Base-by-base conservation (phyloP, 2,797 vertebrate species). In the Rhinella marina region DNA sequence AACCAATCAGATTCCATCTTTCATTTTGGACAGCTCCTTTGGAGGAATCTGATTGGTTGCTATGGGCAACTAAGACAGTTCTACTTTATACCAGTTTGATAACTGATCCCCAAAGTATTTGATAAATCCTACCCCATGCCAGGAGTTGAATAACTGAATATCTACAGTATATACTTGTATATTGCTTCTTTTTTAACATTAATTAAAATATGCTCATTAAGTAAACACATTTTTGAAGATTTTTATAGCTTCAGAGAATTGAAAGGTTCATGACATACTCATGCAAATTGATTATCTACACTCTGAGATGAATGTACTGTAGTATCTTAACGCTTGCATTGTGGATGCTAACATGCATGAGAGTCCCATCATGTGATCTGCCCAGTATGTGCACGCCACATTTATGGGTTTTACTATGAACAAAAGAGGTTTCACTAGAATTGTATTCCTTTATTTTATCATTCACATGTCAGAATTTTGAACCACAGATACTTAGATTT, bases 291-390 rank as follows among this genome's bases (percentile, higher is more conserved):
- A 52, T 81, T 75, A 85, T 77, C 13, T 17, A 64, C 41, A 78
- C 59, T 52, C n/a, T 78, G 59, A 52, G 14, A 61, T 10, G 75
- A 48, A 27, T 19, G 23, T n/a, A n/a, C n/a, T n/a, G n/a, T 10
- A 50, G 13, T 41, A 61, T 48, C 17, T 85, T 1, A 85, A 76
- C 76, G 57, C 57, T 50, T 27, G 25, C 72, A 75, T 75, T 75
- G 72, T 76, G 32, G 19, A 50, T 1, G 57, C 10, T 76, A 6
- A 76, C n/a, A n/a, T 23, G 23, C n/a, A 77, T 64, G n/a, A 2
- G 12, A 32, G 17, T 13, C 57, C 50, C 16, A 76, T 77, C 84
- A 77, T 77, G 84, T 66, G 84, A 78, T 12, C 41, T 77, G 48
- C 54, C 50, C 23, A 25, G 75, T 13, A 6, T 77, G 41, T 77